phyloP scores from a whole-genome alignment of 1,140 invertebrate genomes.

The Telenomus remus region DNA sequence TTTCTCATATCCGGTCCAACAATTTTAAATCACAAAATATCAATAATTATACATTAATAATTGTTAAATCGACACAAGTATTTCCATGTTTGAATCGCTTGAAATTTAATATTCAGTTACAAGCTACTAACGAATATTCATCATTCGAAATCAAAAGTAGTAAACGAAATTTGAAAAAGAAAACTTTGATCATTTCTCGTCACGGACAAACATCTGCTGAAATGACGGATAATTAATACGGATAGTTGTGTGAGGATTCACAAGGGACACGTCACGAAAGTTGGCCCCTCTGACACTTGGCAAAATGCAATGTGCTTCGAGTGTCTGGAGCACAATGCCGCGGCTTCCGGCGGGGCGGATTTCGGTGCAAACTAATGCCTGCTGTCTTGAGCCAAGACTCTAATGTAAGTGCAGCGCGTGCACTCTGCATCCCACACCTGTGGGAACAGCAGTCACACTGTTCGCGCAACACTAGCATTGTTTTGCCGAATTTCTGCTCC shows the following conservation, averaged over 20 bases:
- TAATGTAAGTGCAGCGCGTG: constrained; percentile 35
- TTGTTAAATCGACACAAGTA: no score
- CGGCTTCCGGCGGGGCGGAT: constrained; percentile 31
- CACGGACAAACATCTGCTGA: constrained; percentile 10
- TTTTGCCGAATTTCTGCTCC: constrained; percentile 35
- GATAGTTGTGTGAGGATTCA: constrained; percentile 25
- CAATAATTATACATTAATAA: no score
- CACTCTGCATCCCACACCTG: constrained; percentile 47
- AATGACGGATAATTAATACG: constrained; percentile 21
- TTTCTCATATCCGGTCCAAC: no score
- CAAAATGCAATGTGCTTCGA: constrained; percentile 40
- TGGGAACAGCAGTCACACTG: constrained; percentile 32
- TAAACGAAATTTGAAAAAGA: no score
- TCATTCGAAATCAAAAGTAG: no score
- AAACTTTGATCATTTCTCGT: no score
- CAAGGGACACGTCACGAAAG: constrained; percentile 8
- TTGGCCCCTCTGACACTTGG: constrained; percentile 32
- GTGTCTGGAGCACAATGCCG: constrained; percentile 34
- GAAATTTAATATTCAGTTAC: no score
- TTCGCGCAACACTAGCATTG: constrained; percentile 33
- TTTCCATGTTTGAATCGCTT: no score
- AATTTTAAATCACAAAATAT: no score
- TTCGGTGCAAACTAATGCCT: constrained; percentile 39
- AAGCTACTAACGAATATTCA: no score
- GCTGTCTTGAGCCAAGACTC: constrained; percentile 36